These are phyloP conservation scores for Ochropacha duplaris DNA, from an alignment of 2,888 invertebrate species.

Conservation along the genomic window DNA sequence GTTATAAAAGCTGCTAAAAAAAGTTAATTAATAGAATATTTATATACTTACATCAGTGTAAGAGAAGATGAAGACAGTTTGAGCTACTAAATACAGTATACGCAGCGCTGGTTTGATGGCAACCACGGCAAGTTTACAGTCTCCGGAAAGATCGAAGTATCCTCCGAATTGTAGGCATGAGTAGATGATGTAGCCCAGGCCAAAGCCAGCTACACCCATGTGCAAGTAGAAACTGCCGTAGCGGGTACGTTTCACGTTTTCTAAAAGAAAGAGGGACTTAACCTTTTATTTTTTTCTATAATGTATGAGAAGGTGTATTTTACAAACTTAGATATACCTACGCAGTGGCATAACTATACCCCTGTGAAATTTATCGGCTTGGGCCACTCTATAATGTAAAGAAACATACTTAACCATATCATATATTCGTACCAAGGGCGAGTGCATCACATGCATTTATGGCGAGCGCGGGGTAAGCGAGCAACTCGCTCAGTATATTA, in stretches of 20 bases:
- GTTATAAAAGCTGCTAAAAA: too few species aligned
- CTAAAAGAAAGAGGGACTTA: constrained; percentile 32
- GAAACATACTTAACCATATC: too few species aligned
- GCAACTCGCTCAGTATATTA: too few species aligned
- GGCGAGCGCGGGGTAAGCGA: too few species aligned
- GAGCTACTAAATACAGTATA: constrained; percentile 86
- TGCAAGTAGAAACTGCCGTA: constrained; percentile 85
- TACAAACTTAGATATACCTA: too few species aligned
- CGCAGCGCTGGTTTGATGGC: constrained; percentile 85
- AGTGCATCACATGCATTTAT: too few species aligned
- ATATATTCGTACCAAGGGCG: too few species aligned
- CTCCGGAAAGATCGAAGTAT: constrained; percentile 85
- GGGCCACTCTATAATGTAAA: too few species aligned
- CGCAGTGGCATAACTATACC: too few species aligned
- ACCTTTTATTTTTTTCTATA: too few species aligned
- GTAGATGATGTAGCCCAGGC: constrained; percentile 88
- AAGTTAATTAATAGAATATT: background rate
- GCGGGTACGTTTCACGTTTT: constrained; percentile 57
- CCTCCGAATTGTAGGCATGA: constrained; percentile 88
- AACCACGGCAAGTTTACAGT: constrained; percentile 83
- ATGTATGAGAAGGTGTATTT: too few species aligned
- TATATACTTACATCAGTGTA: constrained; percentile 84
- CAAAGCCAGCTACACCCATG: constrained; percentile 86
- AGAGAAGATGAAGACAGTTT: constrained; percentile 88
- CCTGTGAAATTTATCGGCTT: too few species aligned